Base-by-base conservation (phyloP, 2,113 vertebrate species). In the Malaclemys terrapin region DNA sequence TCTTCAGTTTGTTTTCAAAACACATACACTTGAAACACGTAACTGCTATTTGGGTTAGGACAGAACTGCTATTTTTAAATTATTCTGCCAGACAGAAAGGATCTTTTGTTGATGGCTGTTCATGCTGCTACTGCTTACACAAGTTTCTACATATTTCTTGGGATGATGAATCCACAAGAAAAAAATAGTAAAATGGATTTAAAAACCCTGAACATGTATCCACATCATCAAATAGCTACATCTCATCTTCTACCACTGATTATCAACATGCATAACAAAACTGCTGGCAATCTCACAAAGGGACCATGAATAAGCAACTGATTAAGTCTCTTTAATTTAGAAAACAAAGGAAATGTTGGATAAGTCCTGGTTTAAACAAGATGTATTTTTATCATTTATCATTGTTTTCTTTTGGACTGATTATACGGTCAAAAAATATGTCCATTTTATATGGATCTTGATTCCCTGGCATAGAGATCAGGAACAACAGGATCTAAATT, bases 1-100 rank as follows among this genome's bases (percentile, higher is more conserved):
- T 56, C 47, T 72, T 79, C 42, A 16, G 78, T 38, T 92, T 93
- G 79, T 93, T 96, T 95, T 72, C 84, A 82, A 57, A 91, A 85
- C 88, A 82, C 38, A 10, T 38, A 52, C 82, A 8, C 31, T 16
- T 16, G 59, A 96, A 89, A 85, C 89, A 93, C 1, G 1, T 62
- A 69, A 88, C 47, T 45, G 59, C 79, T 53, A 65, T 59, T 82
- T 17, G 45, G 1, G 0, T 29, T 84, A 56, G 25, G 90, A 89
- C 47, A 72, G 65, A 76, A 42, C 6, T 3, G 42, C 81, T 93
- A 50, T 0, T 19, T 95, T 90, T 31, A 11, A 42, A 24, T 8
- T 65, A 59, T 62, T 54, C 69, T 53, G 80, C 47, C 84, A 94
- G 75, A 78, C 86, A 92, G 78, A 92, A 82, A 87, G 81, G 45